A percentile compares a stretch with the other conserved stretches of the same genome.
Evolutionary conservation across 2,797 vertebrate species (phyloP).

Genomic region (Ictinia mississippiensis): DNA sequence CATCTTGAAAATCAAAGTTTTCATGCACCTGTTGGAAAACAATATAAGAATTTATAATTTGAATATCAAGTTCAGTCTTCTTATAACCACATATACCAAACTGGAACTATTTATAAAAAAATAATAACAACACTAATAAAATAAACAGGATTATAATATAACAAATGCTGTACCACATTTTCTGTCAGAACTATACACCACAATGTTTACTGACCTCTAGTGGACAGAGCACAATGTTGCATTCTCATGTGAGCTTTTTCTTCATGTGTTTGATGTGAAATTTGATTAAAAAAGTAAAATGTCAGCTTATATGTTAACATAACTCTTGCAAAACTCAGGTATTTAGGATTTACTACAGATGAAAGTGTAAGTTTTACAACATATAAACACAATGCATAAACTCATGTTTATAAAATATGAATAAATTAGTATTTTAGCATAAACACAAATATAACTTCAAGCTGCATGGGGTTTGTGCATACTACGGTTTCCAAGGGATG

Average conservation of each 20-base stretch:
- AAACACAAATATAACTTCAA: not conserved
- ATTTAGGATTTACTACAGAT: not conserved
- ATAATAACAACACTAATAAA: not conserved
- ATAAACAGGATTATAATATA: not conserved
- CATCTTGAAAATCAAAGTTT: slow-evolving; percentile 77
- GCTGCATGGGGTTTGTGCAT: not conserved
- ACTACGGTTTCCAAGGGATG: not conserved
- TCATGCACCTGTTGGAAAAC: slow-evolving; percentile 81
- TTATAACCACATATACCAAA: not conserved
- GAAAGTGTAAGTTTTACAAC: not conserved
- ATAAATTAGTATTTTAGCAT: not conserved
- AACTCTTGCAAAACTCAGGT: not conserved
- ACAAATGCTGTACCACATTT: not conserved
- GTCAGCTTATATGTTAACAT: not conserved
- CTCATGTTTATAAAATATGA: not conserved
- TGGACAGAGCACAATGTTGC: slow-evolving; percentile 33
- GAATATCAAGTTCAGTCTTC: not conserved
- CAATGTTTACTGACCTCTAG: slow-evolving; percentile 63
- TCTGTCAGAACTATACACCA: not conserved
- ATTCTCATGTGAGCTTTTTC: not conserved
- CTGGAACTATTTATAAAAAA: not conserved
- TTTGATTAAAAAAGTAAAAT: not conserved
- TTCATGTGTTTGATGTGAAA: not conserved
- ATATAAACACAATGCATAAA: not conserved
- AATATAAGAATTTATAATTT: not conserved